These are phyloP conservation scores for Mareca penelope DNA, from an alignment of 2,797 vertebrate species.

Conservation along the genomic window DNA sequence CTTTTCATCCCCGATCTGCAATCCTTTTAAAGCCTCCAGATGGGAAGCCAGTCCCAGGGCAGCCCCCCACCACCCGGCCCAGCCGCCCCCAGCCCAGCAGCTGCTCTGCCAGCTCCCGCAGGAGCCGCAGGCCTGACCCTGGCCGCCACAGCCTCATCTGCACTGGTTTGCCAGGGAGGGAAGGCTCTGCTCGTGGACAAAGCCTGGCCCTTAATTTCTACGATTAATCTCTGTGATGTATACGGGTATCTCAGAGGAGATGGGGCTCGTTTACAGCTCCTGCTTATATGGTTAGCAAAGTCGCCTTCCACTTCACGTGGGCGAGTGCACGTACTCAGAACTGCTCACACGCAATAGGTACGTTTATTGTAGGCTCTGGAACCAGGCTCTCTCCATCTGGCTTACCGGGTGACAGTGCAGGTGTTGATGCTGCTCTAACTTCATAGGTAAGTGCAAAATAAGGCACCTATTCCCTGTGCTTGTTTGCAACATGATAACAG, in stretches of 20 bases:
- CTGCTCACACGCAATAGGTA: neutral
- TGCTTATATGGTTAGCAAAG: neutral
- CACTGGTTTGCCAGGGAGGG: neutral
- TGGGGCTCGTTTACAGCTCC: neutral
- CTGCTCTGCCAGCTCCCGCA: neutral
- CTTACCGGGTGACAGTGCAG: neutral
- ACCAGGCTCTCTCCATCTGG: neutral
- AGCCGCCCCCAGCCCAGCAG: neutral
- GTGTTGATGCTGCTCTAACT: neutral
- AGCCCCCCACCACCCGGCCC: rapidly evolving
- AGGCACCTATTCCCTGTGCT: neutral
- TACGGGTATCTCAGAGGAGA: neutral
- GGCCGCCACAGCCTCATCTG: neutral
- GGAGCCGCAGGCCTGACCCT: rapidly evolving
- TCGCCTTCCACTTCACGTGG: neutral
- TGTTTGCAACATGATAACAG: neutral
- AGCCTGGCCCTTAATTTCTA: neutral
- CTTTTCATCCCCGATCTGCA: neutral
- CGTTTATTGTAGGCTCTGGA: neutral
- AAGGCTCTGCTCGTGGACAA: neutral
- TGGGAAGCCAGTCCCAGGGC: neutral
- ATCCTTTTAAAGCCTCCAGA: neutral
- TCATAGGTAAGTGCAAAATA: neutral
- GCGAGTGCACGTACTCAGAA: neutral
- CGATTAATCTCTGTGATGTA: neutral